Evolutionary conservation across 2,888 invertebrate genomes (phyloP).

Genomic region (Cantharis rufa): DNA sequence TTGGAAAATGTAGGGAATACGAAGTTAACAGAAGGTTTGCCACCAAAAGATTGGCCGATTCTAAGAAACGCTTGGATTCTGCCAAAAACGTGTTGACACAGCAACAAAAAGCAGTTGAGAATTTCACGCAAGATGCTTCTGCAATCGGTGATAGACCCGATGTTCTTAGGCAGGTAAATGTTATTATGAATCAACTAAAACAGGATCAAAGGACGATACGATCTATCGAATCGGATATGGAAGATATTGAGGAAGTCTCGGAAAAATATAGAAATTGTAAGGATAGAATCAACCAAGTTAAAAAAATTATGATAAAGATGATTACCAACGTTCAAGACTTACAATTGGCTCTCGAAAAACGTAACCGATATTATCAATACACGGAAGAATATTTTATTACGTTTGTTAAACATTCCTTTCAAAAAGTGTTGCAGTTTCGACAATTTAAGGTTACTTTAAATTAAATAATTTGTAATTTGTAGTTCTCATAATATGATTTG

Average conservation of each 20-base stretch:
- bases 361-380: slow-evolving; percentile 49
- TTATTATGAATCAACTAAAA: slow-evolving; percentile 52
- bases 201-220: slow-evolving; percentile 55
- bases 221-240: slow-evolving; percentile 53
- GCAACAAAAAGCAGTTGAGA: slow-evolving; percentile 55
- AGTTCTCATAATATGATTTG: not conserved
- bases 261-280: slow-evolving; percentile 45
- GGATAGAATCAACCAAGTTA: slow-evolving; percentile 45
- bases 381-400: slow-evolving; percentile 53
- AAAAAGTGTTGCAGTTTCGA: slow-evolving; percentile 60
- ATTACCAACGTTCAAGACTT: slow-evolving; percentile 41
- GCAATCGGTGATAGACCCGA: slow-evolving; percentile 57
- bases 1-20: slow-evolving; percentile 53
- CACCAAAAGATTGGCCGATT: slow-evolving; percentile 40
- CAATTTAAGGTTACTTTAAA: slow-evolving; percentile 68
- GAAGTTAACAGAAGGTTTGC: slow-evolving; percentile 43
- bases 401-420: slow-evolving; percentile 57
- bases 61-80: slow-evolving; percentile 35
- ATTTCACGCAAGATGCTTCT: slow-evolving; percentile 56
- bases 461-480: too few species aligned
- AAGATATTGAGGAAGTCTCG: slow-evolving; percentile 41
- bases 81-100: slow-evolving; percentile 52
- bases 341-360: slow-evolving; percentile 40
- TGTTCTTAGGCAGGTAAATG: slow-evolving; percentile 48
- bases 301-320: slow-evolving; percentile 43